Percentiles rank a stretch among this genome's conserved stretches.
phyloP scores from a whole-genome alignment of 2,113 vertebrate species.

The Arizona elegans region DNA sequence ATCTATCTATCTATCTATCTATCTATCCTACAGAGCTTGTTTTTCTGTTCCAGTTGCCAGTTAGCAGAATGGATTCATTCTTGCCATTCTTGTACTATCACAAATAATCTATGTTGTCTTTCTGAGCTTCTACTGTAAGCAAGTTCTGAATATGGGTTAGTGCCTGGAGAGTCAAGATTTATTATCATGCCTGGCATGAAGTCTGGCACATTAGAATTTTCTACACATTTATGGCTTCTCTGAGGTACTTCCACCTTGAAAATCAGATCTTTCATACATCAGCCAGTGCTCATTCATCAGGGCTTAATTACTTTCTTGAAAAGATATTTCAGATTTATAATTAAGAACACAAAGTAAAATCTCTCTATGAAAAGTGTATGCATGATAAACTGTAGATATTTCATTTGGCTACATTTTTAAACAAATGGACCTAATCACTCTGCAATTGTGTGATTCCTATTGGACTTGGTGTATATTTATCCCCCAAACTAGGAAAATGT shows the following conservation, averaged over 20 bases:
- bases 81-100: not conserved
- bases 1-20: not conserved
- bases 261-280: not conserved
- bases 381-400: not conserved
- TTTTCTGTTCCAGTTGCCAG: not conserved
- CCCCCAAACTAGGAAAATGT: not conserved
- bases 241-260: not conserved
- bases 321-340: constrained; percentile 8
- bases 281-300: not conserved
- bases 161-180: not conserved
- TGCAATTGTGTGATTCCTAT: not conserved
- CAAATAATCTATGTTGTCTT: not conserved
- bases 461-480: not conserved
- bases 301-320: not conserved
- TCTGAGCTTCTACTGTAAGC: not conserved
- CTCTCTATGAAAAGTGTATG: not conserved
- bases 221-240: not conserved
- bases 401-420: not conserved
- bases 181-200: not conserved
- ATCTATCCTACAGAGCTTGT: not conserved
- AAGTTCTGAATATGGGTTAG: not conserved
- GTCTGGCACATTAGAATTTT: not conserved
- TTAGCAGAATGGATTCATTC: not conserved
- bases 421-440: not conserved
- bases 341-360: not conserved